A percentile compares a stretch with the other conserved stretches of the same genome.
phyloP scores from a whole-genome alignment of 2,888 invertebrate genomes.

The Melipona bicolor region DNA sequence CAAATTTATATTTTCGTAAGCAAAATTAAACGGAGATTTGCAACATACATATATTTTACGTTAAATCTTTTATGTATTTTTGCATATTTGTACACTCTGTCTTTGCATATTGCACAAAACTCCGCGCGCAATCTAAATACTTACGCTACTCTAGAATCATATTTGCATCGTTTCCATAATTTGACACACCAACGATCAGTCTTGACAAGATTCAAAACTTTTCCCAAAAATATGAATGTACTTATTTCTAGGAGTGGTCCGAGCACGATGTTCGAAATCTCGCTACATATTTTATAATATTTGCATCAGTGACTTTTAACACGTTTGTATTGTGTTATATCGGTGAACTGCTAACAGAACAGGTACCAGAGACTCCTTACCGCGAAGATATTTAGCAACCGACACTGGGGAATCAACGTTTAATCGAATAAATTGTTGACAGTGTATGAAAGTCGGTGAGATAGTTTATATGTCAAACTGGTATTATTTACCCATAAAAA shows the following conservation, averaged over 20 bases:
- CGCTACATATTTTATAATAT: conserved; percentile 45
- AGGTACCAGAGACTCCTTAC: conserved; percentile 50
- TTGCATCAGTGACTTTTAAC: conserved; percentile 57
- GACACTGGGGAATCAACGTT: neutral
- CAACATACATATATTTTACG: rapidly evolving
- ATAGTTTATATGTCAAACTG: conserved; percentile 75
- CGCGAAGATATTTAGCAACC: neutral
- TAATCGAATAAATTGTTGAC: conserved; percentile 28
- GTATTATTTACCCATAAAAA: conserved; percentile 71
- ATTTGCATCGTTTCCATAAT: neutral
- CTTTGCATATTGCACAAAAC: neutral
- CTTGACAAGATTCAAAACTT: neutral
- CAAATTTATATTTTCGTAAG: neutral
- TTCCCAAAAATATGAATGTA: neutral
- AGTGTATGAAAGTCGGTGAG: conserved; percentile 74
- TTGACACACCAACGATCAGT: neutral
- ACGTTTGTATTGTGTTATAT: conserved; percentile 66
- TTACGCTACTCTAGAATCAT: neutral
- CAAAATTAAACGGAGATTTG: neutral
- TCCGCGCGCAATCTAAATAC: neutral
- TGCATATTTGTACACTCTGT: neutral
- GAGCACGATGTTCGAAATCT: neutral
- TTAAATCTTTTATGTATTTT: neutral
- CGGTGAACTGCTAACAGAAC: conserved; percentile 60
- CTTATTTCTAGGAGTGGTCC: neutral